Conservation (phyloP, 1,140 invertebrate genomes). For the Adoxophyes honmai region DNA sequence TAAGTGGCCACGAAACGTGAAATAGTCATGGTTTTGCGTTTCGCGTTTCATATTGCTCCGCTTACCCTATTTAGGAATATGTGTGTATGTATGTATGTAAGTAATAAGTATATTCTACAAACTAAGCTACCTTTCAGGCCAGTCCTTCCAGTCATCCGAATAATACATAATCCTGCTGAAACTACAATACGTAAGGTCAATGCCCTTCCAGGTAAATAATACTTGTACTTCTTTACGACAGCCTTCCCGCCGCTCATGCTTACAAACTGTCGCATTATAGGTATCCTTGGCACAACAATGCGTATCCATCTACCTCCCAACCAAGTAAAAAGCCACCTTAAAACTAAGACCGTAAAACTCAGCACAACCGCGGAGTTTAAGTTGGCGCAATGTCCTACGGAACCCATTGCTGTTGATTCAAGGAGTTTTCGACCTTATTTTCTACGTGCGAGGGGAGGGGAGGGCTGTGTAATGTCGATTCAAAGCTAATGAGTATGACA, state of each 20-base stretch:
- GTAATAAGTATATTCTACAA: too few relatives aligned
- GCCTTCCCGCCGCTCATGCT: conserved; percentile 56
- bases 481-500: conserved; percentile 63
- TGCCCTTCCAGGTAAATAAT: conserved; percentile 57
- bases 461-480: conserved; percentile 55
- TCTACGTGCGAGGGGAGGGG: conserved; percentile 26
- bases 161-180: conserved; percentile 13
- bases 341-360: conserved; percentile 36
- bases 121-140: too few relatives aligned
- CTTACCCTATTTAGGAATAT: too few relatives aligned
- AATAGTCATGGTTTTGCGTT: too few relatives aligned
- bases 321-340: conserved; percentile 18
- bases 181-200: conserved; percentile 48
- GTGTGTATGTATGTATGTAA: too few relatives aligned
- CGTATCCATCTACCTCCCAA: conserved; percentile 23
- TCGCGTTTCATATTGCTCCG: too few relatives aligned
- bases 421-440: conserved; percentile 41
- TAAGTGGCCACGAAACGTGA: too few relatives aligned
- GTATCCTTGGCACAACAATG: conserved; percentile 52
- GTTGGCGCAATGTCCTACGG: conserved; percentile 28
- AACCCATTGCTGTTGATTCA: conserved; percentile 31
- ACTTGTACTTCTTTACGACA: conserved; percentile 62
- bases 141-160: not conserved
- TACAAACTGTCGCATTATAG: conserved; percentile 74
- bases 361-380: conserved; percentile 21